Percentiles rank a stretch among this genome's conserved stretches.
Conservation (phyloP, 1,140 invertebrate genomes). For the Bombus difficillimus region DNA sequence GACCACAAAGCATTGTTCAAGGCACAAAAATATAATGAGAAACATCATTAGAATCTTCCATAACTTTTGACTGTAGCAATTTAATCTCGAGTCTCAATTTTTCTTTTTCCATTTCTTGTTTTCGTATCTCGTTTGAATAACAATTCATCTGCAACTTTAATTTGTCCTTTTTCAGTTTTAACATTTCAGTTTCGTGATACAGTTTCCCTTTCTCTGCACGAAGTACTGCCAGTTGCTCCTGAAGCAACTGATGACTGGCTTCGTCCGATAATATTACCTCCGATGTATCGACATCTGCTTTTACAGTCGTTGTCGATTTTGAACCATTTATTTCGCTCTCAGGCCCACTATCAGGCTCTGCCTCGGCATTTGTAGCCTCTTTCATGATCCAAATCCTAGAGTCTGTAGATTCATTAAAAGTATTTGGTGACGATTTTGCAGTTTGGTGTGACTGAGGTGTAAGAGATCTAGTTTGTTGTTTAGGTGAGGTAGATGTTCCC, state of each 20-base stretch:
- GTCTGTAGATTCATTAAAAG: constrained; percentile 65
- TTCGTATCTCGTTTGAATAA: constrained; percentile 75
- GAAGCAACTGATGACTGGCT: constrained; percentile 72
- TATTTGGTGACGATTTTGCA: constrained; percentile 61
- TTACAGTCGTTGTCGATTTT: constrained; percentile 35
- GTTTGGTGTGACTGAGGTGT: constrained; percentile 46
- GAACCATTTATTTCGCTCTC: constrained; percentile 70
- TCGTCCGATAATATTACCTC: constrained; percentile 73
- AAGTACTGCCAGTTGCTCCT: constrained; percentile 77
- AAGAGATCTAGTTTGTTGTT: constrained; percentile 47
- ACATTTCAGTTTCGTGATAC: constrained; percentile 77
- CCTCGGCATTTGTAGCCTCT: constrained; percentile 49
- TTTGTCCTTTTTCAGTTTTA: constrained; percentile 78
- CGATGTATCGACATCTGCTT: constrained; percentile 49
- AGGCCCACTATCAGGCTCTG: constrained; percentile 66
- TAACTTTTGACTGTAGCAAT: constrained; percentile 76
- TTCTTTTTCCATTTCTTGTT: constrained; percentile 80
- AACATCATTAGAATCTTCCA: constrained; percentile 77
- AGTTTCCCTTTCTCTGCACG: constrained; percentile 76
- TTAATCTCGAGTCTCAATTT: constrained; percentile 79
- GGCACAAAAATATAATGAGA: constrained; percentile 79
- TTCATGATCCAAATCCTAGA: constrained; percentile 73
- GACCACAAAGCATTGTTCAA: constrained; percentile 53
- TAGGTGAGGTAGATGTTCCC: constrained; percentile 50
- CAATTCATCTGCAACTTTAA: constrained; percentile 75